Evolutionary conservation across 1,140 invertebrate genomes (phyloP), one percentile per base, ranked within the genome.

Genomic region (Calliphora vicina): DNA sequence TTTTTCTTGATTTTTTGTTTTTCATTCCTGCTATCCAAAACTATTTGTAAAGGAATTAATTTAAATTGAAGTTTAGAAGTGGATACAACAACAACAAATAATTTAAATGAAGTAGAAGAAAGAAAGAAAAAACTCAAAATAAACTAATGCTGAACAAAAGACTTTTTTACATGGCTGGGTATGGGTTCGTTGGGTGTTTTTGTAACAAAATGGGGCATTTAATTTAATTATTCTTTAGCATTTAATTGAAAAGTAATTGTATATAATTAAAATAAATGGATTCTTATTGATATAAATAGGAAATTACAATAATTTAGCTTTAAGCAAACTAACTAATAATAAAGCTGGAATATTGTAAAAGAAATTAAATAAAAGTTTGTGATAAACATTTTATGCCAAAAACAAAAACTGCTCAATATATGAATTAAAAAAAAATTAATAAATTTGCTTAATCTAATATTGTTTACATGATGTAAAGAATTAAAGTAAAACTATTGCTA

Each of bases 31-130:
- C 8, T 17, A 12, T 78, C 42, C 29, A 29, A 29, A 78, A 78
- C 74, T 78, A 78, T 78, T 78, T 78, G 74, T 78, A 45, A 43
- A 78, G 74, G 74, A 78, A 78, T 78, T 78, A 78, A 78, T 78
- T 78, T 78, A 78, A 78, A 45, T 78, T 78, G 74, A 78, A 78
- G 74, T 78, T 45, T 25, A 67, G n/a, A 67, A 67, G 35, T 35
- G 35, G 4, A 35, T 35, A 35, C 17, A 57, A 57, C 50, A 57
- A 17, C 50, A 57, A 57, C 50, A 57, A 57, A 35, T 35, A 35
- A 35, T 35, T 35, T 35, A 35, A 35, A 35, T 35, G 35, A 35
- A 35, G 35, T n/a, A n/a, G n/a, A n/a, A n/a, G n/a, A n/a, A 1
- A 50, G 45, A 9, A 50, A 50, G 15, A 15, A 50, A 50, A 13